Base-by-base conservation (phyloP, 2,113 vertebrate species). In the Python bivittatus region DNA sequence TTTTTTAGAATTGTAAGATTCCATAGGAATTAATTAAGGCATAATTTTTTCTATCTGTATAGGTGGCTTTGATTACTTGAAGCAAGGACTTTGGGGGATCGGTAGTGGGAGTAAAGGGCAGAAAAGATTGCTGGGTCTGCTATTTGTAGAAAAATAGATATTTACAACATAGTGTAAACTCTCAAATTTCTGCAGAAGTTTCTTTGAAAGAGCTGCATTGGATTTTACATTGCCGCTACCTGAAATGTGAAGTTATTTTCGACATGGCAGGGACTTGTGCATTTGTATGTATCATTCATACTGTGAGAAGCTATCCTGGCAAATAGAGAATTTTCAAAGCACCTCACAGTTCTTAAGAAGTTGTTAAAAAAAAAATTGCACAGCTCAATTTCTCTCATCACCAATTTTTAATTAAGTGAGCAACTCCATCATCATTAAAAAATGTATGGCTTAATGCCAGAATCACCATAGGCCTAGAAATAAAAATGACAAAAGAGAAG, bases 361-460 rank as follows among this genome's bases (percentile, higher is more conserved):
- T 64, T 91, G 23, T 84, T 88, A 33, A 38, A 23, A 89, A 83
- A 90, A 90, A 44, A 6, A 6, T 38, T 68, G 12, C 44, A 54
- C 48, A 52, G 44, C 1, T 44, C 86, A 56, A n/a, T 44, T 88
- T 88, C 38, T 58, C 54, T 57, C 11, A 22, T 58, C 17, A 7
- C 13, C 57, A 57, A 6, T 23, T 84, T 22, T 33, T 17, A 87
- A 72, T 58, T 92, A 92, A 25, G 42, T 83, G 33, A 92, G 54
- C 58, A 88, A 88, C 17, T 84, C 60, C 6, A 27, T 23, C 17
- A 58, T 60, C 12, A 52, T n/a, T 83, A 38, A 27, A 83, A 92
- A 92, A 92, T 54, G 2, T 88, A 64, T 38, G 60, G 61, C 23
- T 92, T 85, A 68, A 64, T 84, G 29, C 54, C 48, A 92, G 13